Percentiles rank a stretch among this genome's conserved stretches.
These are phyloP conservation scores for Lasioglossum albipes DNA, from an alignment of 1,140 invertebrate genomes.

Conservation along the genomic window DNA sequence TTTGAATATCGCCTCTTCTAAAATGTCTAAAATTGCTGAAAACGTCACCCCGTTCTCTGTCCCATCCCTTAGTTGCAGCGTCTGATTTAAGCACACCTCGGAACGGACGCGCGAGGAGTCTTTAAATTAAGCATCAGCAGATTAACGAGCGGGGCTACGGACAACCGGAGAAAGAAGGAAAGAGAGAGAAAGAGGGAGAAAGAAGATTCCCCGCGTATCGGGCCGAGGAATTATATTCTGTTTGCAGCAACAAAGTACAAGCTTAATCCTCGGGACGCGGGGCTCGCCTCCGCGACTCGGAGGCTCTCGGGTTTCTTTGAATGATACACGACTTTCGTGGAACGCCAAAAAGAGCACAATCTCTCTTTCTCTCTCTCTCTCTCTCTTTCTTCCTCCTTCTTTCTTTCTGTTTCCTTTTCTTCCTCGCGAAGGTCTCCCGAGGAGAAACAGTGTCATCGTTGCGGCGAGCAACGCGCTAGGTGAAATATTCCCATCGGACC, in stretches of 20 bases:
- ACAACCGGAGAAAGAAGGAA: no score
- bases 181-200: no score
- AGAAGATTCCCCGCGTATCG: slow-evolving; percentile 1
- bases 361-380: no score
- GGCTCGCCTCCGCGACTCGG: neutral
- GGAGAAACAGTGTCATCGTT: slow-evolving; percentile 35
- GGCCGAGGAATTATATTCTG: slow-evolving; percentile 38
- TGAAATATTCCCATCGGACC: slow-evolving; percentile 19
- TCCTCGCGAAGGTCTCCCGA: neutral
- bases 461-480: neutral
- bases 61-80: slow-evolving; percentile 7
- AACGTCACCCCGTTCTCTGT: no score
- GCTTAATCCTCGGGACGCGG: slow-evolving; percentile 36
- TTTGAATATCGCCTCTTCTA: no score
- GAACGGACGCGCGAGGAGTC: slow-evolving; percentile 21
- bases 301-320: slow-evolving; percentile 31
- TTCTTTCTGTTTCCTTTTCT: no score
- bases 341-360: neutral
- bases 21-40: no score
- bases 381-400: no score
- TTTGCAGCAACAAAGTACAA: slow-evolving; percentile 41
- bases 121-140: slow-evolving; percentile 50
- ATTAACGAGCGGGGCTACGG: slow-evolving; percentile 33
- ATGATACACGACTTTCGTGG: slow-evolving; percentile 46
- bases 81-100: slow-evolving; percentile 47